Evolutionary conservation across 2,888 invertebrate genomes (phyloP), one percentile per base, ranked within the genome.

Genomic region (Artemia sinica): DNA sequence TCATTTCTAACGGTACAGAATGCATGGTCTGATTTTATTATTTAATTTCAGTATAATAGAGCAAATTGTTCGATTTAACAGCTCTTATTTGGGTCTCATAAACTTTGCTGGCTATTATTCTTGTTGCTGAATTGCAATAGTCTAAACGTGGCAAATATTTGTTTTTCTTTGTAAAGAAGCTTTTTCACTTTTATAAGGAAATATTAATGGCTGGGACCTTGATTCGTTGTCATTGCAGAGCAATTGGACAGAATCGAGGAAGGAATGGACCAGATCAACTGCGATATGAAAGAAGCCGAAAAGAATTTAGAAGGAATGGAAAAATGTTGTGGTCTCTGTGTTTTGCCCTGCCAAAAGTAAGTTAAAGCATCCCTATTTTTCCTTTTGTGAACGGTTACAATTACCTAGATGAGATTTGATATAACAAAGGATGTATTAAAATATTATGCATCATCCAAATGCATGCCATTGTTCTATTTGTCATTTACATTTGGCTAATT

Each of bases 241-340:
- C 98, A 99, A 91, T 83, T 99, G 86, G 98, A 99, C 82, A 87
- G 97, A 76, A 92, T 97, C 81, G 98, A 99, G 82, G 96, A 96
- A 82, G 97, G 97, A 65, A 95, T 99, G 94, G 98, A 98, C 81
- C 95, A 96, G 81, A 99, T 99, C 81, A 98, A 99, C 81, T 89
- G 92, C 73, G 98, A 99, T 80, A 99, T 99, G 98, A 87, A 88
- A 77, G 97, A 98, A 80, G 98, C 98, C 18, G 98, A 99, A 81
- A 97, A 98, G 81, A 97, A 98, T 81, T 84, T 99, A 75, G 96
- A 96, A 74, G 97, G 97, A 73, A 94, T 99, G 94, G 98, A 99
- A 82, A 98, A 98, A 81, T 98, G 97, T 81, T 98, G 98, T 80
- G 97, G 97, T 71, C 86, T 98, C 76, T 98, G 97, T 82, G 94